Evolutionary conservation across 2,888 invertebrate species (phyloP).

Genomic region (Drosophila meridiana): DNA sequence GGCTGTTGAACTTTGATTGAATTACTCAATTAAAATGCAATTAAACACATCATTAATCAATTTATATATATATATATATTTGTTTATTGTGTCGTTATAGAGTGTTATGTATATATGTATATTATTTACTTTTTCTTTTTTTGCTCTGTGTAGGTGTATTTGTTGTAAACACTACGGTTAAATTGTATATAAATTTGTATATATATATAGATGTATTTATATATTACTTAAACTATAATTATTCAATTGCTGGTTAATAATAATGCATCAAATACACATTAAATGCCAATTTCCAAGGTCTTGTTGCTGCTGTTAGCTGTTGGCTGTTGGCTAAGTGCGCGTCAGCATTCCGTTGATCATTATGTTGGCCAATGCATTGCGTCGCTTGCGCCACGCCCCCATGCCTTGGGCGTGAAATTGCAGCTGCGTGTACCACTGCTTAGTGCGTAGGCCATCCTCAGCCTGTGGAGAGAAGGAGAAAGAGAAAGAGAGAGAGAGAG

Average conservation of each 20-base stretch:
- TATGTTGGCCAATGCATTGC: slow-evolving; percentile 97
- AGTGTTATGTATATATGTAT: slow-evolving; percentile 29
- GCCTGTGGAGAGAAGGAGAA: slow-evolving; percentile 88
- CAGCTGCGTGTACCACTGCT: slow-evolving; percentile 95
- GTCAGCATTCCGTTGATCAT: slow-evolving; percentile 95
- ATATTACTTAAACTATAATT: slow-evolving; percentile 72
- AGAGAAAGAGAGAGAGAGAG: neutral
- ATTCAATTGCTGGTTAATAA: slow-evolving; percentile 65
- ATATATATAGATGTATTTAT: slow-evolving; percentile 11
- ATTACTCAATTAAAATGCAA: slow-evolving; percentile 60
- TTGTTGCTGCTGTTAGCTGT: neutral
- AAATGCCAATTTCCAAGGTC: slow-evolving; percentile 32
- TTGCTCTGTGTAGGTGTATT: slow-evolving; percentile 24
- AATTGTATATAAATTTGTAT: slow-evolving; percentile 27
- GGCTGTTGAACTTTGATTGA: slow-evolving; percentile 9
- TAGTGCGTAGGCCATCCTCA: slow-evolving; percentile 93
- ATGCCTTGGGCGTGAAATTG: slow-evolving; percentile 96
- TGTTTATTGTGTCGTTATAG: slow-evolving; percentile 48
- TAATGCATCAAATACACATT: slow-evolving; percentile 59
- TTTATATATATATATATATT: slow-evolving; percentile 22
- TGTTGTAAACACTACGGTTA: slow-evolving; percentile 32
- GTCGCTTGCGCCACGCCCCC: slow-evolving; percentile 95
- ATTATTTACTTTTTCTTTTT: slow-evolving; percentile 6
- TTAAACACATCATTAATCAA: slow-evolving; percentile 60
- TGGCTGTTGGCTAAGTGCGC: slow-evolving; percentile 52